These are phyloP conservation scores for Pyrgus malvae DNA, from an alignment of 2,888 invertebrate species.

Conservation along the genomic window DNA sequence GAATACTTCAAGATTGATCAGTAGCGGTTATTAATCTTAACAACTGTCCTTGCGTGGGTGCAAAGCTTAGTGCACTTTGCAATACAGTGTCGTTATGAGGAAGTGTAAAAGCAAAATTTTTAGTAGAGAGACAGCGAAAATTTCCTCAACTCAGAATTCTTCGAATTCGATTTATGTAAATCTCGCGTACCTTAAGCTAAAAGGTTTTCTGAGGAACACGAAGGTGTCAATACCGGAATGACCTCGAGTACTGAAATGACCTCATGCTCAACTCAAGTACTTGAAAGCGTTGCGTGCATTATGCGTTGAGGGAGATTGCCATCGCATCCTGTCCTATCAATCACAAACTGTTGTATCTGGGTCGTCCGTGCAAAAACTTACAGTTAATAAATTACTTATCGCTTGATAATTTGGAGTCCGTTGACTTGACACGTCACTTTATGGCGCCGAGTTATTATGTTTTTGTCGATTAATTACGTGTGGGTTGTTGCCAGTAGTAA, in stretches of 20 bases:
- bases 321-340: constrained; percentile 49
- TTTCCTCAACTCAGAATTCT: background rate
- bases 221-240: background rate
- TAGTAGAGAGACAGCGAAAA: background rate
- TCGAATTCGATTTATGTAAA: background rate
- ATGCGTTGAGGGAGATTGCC: constrained; percentile 28
- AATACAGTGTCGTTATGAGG: no score
- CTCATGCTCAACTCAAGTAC: constrained; percentile 13
- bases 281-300: constrained; percentile 34
- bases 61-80: no score
- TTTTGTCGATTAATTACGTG: constrained; percentile 31
- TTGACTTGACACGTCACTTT: constrained; percentile 46
- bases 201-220: background rate
- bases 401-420: constrained; percentile 52
- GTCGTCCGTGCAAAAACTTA: constrained; percentile 45
- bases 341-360: constrained; percentile 46
- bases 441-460: constrained; percentile 31
- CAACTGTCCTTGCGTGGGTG: no score
- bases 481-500: constrained; percentile 14
- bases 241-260: constrained; percentile 12
- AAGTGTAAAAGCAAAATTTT: no score
- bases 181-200: background rate
- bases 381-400: constrained; percentile 31
- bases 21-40: no score
- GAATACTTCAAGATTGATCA: no score